These are phyloP conservation scores for Dendrolimus houi DNA, from an alignment of 2,888 invertebrate species.

Conservation along the genomic window DNA sequence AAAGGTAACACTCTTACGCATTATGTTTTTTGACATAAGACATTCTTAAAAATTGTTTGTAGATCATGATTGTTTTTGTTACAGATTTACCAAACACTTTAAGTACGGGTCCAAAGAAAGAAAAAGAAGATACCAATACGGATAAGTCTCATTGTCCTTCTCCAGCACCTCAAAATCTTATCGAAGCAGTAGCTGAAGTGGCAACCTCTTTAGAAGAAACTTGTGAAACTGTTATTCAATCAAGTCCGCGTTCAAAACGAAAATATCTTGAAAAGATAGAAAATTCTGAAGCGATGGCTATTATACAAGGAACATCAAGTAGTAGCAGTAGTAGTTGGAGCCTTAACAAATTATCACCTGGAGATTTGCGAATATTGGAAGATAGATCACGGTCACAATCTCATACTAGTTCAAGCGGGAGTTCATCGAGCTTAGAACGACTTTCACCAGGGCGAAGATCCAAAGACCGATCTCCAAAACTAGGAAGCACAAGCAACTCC, in stretches of 20 bases:
- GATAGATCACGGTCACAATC: slow-evolving; percentile 65
- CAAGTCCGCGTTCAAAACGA: slow-evolving; percentile 74
- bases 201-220: slow-evolving; percentile 81
- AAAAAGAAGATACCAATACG: slow-evolving; percentile 18
- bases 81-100: slow-evolving; percentile 39
- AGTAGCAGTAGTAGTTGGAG: slow-evolving; percentile 75
- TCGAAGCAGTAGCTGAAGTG: slow-evolving; percentile 81
- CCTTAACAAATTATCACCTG: slow-evolving; percentile 67
- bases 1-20: slow-evolving; percentile 42
- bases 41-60: no score
- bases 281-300: slow-evolving; percentile 60
- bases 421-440: slow-evolving; percentile 67
- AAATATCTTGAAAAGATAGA: slow-evolving; percentile 69
- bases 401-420: slow-evolving; percentile 70
- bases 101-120: slow-evolving; percentile 32
- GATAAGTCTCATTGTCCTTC: slow-evolving; percentile 38
- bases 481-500: slow-evolving; percentile 68
- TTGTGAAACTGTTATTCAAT: slow-evolving; percentile 80
- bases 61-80: slow-evolving; percentile 16
- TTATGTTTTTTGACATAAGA: no score
- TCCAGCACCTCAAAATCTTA: slow-evolving; percentile 59
- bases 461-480: slow-evolving; percentile 69
- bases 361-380: slow-evolving; percentile 66
- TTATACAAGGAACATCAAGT: slow-evolving; percentile 65
- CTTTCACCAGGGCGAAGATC: slow-evolving; percentile 67